These are phyloP conservation scores for Corapipo altera DNA, from an alignment of 2,113 vertebrate genomes.

Conservation along the genomic window DNA sequence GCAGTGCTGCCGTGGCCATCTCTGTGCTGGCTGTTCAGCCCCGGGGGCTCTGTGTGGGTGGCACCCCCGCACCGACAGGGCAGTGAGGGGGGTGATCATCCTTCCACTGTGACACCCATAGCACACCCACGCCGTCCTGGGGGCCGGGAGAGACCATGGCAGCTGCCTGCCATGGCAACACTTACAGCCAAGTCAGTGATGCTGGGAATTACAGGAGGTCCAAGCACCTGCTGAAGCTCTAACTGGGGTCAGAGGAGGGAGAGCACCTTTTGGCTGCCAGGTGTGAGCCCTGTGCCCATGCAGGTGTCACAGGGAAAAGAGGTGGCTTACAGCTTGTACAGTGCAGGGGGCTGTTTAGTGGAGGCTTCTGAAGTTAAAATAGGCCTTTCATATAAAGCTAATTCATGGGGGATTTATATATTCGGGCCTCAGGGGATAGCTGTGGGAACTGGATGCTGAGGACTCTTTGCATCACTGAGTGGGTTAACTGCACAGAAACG, in stretches of 20 bases:
- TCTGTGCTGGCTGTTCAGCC: rapidly evolving
- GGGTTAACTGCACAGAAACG: not conserved
- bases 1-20: rapidly evolving
- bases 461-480: not conserved
- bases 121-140: not conserved
- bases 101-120: not conserved
- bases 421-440: not conserved
- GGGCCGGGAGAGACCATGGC: rapidly evolving
- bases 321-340: not conserved
- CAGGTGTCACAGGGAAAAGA: not conserved
- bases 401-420: not conserved
- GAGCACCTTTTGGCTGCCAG: not conserved
- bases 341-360: not conserved
- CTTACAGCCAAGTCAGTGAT: not conserved
- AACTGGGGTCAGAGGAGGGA: not conserved
- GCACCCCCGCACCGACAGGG: rapidly evolving
- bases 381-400: not conserved
- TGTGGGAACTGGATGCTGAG: not conserved
- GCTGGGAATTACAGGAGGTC: not conserved
- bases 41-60: rapidly evolving
- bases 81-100: rapidly evolving
- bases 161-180: not conserved
- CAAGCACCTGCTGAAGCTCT: not conserved
- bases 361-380: not conserved
- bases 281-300: not conserved